A percentile compares a stretch with the other conserved stretches of the same genome.
Evolutionary conservation across 2,888 invertebrate genomes (phyloP).

Genomic region (Callosobruchus maculatus): DNA sequence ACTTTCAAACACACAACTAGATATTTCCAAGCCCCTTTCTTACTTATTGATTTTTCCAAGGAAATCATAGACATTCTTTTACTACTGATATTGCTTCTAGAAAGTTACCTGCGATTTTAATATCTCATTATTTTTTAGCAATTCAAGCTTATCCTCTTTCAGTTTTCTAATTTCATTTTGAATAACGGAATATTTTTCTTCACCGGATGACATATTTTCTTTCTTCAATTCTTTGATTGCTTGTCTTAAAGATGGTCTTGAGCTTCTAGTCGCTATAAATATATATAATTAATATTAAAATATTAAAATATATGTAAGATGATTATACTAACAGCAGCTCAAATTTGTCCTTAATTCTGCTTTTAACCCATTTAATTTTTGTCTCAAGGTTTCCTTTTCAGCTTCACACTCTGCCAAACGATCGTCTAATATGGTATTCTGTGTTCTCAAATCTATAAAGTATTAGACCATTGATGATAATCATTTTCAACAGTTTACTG

Average conservation of each 20-base stretch:
- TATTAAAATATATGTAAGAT: not conserved
- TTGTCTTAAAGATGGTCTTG: not conserved
- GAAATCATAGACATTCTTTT: too few relatives aligned
- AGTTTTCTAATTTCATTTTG: slow-evolving; percentile 47
- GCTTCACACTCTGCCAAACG: slow-evolving; percentile 58
- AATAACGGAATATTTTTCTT: slow-evolving; percentile 46
- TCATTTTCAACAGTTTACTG: not conserved
- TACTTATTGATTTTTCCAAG: too few relatives aligned
- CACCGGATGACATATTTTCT: slow-evolving; percentile 30
- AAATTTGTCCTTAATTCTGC: slow-evolving; percentile 54
- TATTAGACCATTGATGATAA: not conserved
- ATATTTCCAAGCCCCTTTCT: too few relatives aligned
- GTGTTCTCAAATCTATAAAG: slow-evolving; percentile 51
- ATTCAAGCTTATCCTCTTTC: slow-evolving; percentile 43
- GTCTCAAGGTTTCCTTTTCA: slow-evolving; percentile 31
- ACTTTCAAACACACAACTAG: too few relatives aligned
- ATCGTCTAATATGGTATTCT: slow-evolving; percentile 53
- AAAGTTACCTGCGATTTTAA: slow-evolving; percentile 46
- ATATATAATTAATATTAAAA: not conserved
- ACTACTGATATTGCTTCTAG: not conserved
- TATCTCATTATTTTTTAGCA: slow-evolving; percentile 43
- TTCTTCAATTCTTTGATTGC: not conserved
- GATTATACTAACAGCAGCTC: slow-evolving; percentile 53
- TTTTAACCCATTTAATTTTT: slow-evolving; percentile 48
- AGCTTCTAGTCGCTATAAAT: not conserved